phyloP scores from a whole-genome alignment of 2,888 invertebrate species.

The Patella ulyssiponensis region DNA sequence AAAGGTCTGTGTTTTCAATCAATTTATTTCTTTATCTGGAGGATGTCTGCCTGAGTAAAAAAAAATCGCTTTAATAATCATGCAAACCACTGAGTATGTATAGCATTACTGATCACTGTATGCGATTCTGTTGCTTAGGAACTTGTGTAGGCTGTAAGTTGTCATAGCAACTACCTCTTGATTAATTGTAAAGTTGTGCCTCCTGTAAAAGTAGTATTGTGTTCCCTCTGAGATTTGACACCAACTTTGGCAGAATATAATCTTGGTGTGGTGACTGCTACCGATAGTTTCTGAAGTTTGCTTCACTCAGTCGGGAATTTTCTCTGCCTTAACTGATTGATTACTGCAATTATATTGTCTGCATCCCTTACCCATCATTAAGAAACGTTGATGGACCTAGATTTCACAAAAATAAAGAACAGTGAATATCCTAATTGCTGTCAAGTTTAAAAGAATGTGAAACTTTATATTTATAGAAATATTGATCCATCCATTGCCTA shows the following conservation, averaged over 20 bases:
- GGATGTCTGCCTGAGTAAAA: no score
- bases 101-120: neutral
- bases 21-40: no score
- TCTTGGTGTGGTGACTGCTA: neutral
- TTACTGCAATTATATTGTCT: constrained; percentile 6
- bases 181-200: constrained; percentile 11
- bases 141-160: constrained; percentile 12
- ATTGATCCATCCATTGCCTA: no score
- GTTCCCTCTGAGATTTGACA: neutral
- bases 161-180: constrained; percentile 5
- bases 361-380: neutral
- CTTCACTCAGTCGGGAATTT: neutral
- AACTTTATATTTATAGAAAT: no score
- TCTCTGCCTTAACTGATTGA: neutral
- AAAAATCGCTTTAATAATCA: no score
- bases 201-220: constrained; percentile 11
- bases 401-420: no score
- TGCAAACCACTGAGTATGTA: no score
- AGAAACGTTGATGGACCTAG: no score
- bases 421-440: no score
- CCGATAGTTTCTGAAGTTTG: neutral
- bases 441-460: no score
- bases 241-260: neutral
- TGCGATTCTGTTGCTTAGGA: constrained; percentile 3
- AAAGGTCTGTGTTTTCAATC: no score